These are phyloP conservation scores for Halictus rubicundus DNA, from an alignment of 1,140 invertebrate genomes.

Conservation along the genomic window DNA sequence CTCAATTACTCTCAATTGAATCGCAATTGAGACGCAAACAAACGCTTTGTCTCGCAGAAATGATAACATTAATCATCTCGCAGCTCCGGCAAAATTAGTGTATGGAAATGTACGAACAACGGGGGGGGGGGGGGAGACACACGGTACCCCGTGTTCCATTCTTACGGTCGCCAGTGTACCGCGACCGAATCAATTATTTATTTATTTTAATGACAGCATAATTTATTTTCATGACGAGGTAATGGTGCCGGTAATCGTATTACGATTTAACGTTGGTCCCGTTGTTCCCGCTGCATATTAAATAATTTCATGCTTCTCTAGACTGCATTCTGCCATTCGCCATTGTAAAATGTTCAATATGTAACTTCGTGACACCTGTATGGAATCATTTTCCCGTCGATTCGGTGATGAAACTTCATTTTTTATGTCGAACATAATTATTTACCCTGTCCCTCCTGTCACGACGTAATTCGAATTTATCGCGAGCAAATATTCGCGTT, in stretches of 20 bases:
- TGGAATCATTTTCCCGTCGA: too few relatives aligned
- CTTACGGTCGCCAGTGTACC: background rate
- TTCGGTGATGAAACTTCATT: too few relatives aligned
- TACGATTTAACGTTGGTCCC: background rate
- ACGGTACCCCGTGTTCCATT: background rate
- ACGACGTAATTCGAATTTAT: too few relatives aligned
- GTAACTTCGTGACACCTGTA: too few relatives aligned
- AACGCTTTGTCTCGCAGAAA: constrained; percentile 19
- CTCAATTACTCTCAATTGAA: constrained; percentile 51
- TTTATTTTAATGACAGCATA: background rate
- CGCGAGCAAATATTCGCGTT: too few relatives aligned
- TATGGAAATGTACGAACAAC: constrained; percentile 3
- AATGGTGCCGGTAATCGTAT: background rate
- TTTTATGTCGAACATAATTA: too few relatives aligned
- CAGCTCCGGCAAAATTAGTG: background rate
- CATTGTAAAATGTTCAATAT: too few relatives aligned
- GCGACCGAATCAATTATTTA: background rate
- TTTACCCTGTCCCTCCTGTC: too few relatives aligned
- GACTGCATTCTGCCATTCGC: too few relatives aligned
- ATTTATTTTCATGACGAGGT: background rate
- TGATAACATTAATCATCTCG: constrained; percentile 34
- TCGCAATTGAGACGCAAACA: constrained; percentile 28
- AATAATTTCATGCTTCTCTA: too few relatives aligned
- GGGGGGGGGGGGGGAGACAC: too few relatives aligned
- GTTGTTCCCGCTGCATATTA: background rate